phyloP scores from a whole-genome alignment of 2,797 vertebrate species.

The Microchirus variegatus region DNA sequence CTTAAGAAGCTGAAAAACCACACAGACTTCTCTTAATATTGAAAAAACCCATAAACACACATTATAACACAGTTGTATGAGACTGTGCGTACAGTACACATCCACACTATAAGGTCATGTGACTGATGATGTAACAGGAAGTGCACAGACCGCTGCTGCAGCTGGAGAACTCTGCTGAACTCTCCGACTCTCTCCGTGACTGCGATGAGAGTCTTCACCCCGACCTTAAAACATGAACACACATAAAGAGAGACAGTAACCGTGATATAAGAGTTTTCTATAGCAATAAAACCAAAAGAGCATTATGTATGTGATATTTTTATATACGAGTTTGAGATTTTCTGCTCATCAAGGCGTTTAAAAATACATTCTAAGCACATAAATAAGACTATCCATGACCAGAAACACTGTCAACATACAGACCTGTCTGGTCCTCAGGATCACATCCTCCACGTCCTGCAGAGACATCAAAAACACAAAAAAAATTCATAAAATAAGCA shows the following conservation, averaged over 20 bases:
- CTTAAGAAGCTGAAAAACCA: no score
- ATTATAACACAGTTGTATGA: no score
- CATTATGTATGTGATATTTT: no score
- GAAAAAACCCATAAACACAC: no score
- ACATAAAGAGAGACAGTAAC: constrained; percentile 15
- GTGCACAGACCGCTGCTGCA: constrained; percentile 67
- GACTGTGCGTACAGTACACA: no score
- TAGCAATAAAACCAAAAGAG: no score
- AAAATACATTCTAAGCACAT: no score
- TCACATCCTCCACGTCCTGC: constrained; percentile 58
- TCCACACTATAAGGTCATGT: no score
- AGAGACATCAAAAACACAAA: not conserved
- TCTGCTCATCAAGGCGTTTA: no score
- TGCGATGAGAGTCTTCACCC: constrained; percentile 67
- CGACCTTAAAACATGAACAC: constrained; percentile 48
- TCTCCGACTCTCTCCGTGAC: constrained; percentile 73
- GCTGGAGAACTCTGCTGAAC: constrained; percentile 69
- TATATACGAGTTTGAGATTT: no score
- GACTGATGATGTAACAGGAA: not conserved
- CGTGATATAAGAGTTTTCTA: not conserved
- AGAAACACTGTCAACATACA: not conserved
- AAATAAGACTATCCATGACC: no score
- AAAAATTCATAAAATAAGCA: not conserved
- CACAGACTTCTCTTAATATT: no score
- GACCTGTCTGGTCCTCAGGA: constrained; percentile 57